phyloP scores from a whole-genome alignment of 2,797 vertebrate genomes.

The Phalanger gymnotis region DNA sequence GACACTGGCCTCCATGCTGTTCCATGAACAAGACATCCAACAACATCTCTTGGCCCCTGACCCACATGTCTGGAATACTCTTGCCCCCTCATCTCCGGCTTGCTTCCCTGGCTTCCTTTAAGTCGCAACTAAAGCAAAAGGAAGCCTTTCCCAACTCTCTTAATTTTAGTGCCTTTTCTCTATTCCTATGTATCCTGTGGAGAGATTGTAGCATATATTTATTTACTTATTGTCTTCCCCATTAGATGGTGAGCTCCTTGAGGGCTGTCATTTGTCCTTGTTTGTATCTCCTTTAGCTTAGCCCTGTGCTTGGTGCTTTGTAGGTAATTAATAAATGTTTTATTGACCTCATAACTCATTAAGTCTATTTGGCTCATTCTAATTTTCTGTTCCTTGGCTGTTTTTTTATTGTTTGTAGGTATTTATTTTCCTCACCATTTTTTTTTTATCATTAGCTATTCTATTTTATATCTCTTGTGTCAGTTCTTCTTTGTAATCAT shows the following conservation, averaged over 20 bases:
- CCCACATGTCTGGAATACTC: background rate
- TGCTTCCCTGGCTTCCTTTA: background rate
- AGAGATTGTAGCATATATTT: background rate
- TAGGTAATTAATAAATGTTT: background rate
- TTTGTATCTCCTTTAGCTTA: background rate
- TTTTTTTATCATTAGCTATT: background rate
- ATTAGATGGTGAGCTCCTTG: background rate
- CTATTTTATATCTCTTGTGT: background rate
- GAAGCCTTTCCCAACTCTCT: background rate
- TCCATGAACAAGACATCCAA: background rate
- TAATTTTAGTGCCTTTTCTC: background rate
- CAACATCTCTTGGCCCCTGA: background rate
- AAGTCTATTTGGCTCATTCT: background rate
- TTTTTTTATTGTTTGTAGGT: background rate
- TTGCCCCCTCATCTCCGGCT: too few species aligned
- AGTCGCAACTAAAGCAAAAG: background rate
- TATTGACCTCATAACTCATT: background rate
- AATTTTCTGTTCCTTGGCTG: background rate
- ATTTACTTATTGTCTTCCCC: background rate
- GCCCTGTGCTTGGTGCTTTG: background rate
- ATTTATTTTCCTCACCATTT: background rate
- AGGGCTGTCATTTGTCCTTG: background rate
- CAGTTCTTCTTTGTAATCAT: background rate
- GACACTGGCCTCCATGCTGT: background rate
- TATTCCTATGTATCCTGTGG: background rate